These are phyloP conservation scores for Ommatoiulus sabulosus DNA, from an alignment of 2,888 invertebrate genomes.

Conservation along the genomic window DNA sequence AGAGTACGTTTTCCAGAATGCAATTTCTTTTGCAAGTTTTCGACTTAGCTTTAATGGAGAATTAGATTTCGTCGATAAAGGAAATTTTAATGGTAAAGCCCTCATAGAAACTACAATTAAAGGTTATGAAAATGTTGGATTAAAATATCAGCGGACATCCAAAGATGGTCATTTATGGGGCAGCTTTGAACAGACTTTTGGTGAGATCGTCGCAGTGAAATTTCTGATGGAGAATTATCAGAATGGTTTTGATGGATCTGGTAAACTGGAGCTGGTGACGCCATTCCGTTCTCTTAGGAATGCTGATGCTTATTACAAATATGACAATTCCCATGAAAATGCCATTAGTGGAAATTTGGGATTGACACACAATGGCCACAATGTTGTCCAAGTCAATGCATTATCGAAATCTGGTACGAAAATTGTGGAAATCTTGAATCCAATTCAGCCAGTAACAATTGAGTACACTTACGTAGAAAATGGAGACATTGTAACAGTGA, in stretches of 20 bases:
- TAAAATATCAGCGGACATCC: slow-evolving; percentile 22
- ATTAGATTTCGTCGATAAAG: neutral
- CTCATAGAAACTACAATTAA: slow-evolving; percentile 49
- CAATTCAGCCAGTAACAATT: slow-evolving; percentile 63
- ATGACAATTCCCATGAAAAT: slow-evolving; percentile 54
- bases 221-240: slow-evolving; percentile 52
- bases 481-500: slow-evolving; percentile 59
- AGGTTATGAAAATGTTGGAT: slow-evolving; percentile 41
- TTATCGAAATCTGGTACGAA: slow-evolving; percentile 53
- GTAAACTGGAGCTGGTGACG: slow-evolving; percentile 59
- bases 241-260: slow-evolving; percentile 49
- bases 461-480: slow-evolving; percentile 61
- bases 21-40: neutral
- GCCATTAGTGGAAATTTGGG: slow-evolving; percentile 54
- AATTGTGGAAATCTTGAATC: slow-evolving; percentile 63
- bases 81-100: slow-evolving; percentile 27
- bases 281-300: slow-evolving; percentile 60
- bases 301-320: slow-evolving; percentile 54
- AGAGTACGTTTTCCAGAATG: neutral
- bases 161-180: slow-evolving; percentile 17
- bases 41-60: neutral
- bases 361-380: slow-evolving; percentile 59
- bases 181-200: slow-evolving; percentile 57
- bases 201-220: slow-evolving; percentile 51
- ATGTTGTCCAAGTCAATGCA: slow-evolving; percentile 55